Percentiles rank a stretch among this genome's conserved stretches.
Evolutionary conservation across 1,140 invertebrate genomes (phyloP).

Genomic region (Plectrocnemia conspersa): DNA sequence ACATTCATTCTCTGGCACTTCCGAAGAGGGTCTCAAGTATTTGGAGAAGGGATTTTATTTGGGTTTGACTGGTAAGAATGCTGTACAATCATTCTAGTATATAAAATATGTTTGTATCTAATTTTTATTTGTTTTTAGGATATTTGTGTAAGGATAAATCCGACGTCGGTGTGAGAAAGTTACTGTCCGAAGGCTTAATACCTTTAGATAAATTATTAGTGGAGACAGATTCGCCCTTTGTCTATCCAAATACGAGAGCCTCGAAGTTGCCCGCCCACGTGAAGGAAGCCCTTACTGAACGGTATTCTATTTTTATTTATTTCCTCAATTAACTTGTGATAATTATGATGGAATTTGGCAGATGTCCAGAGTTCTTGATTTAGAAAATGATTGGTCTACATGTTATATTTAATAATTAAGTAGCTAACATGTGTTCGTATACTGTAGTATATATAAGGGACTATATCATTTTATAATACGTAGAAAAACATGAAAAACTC

Average conservation of each 20-base stretch:
- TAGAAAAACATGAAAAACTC: no score
- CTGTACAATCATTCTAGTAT: no score
- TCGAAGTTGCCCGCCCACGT: constrained; percentile 84
- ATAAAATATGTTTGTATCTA: no score
- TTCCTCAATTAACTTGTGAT: constrained; percentile 6
- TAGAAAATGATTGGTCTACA: no score
- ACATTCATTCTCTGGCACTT: constrained; percentile 89
- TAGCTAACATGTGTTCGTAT: no score
- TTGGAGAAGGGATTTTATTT: constrained; percentile 85
- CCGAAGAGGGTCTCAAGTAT: constrained; percentile 78
- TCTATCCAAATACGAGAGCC: constrained; percentile 92
- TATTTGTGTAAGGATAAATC: constrained; percentile 94
- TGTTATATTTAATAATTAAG: no score
- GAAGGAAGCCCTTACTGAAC: constrained; percentile 81
- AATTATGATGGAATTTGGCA: no score
- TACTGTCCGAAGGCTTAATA: constrained; percentile 73
- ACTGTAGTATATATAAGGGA: no score
- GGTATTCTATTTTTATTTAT: constrained; percentile 53
- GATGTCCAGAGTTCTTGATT: no score
- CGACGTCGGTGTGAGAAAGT: constrained; percentile 78
- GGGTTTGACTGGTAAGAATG: constrained; percentile 66
- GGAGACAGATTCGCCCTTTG: constrained; percentile 92
- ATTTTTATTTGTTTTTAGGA: constrained; percentile 51
- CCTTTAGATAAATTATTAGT: constrained; percentile 81
- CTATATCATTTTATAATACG: no score